phyloP scores from a whole-genome alignment of 2,888 invertebrate species.

The Allacma fusca region DNA sequence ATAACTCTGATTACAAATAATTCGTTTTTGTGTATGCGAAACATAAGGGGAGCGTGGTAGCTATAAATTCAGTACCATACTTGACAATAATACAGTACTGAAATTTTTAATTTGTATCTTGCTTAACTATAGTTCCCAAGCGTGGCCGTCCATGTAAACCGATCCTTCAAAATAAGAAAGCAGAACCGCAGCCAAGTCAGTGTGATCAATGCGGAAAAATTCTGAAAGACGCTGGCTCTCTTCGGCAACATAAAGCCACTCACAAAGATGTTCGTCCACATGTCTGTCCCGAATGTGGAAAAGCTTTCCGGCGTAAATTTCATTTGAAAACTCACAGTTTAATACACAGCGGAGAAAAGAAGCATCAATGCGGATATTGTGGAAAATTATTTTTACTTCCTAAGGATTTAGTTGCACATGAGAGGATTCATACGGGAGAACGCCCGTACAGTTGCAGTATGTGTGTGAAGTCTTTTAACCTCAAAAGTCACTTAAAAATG shows the following conservation, averaged over 20 bases:
- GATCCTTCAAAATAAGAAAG: background rate
- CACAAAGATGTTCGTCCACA: constrained; percentile 49
- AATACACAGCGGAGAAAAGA: constrained; percentile 53
- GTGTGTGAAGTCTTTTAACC: constrained; percentile 63
- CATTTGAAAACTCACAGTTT: constrained; percentile 53
- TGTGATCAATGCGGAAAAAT: constrained; percentile 53
- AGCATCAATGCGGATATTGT: constrained; percentile 55
- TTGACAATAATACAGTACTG: no score
- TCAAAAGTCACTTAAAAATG: constrained; percentile 63
- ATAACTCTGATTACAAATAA: no score
- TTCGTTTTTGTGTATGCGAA: no score
- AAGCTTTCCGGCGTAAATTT: constrained; percentile 53
- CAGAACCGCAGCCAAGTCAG: constrained; percentile 13
- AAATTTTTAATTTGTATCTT: no score
- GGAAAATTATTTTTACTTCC: constrained; percentile 52
- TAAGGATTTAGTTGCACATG: constrained; percentile 62
- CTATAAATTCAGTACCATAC: no score
- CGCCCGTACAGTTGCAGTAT: constrained; percentile 48
- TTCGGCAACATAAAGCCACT: constrained; percentile 54
- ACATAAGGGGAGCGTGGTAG: no score
- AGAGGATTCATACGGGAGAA: constrained; percentile 28
- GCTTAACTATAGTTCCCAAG: background rate
- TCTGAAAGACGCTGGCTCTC: constrained; percentile 41
- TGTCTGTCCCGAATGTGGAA: constrained; percentile 51
- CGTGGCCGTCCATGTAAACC: background rate